A percentile compares a stretch with the other conserved stretches of the same genome.
Evolutionary conservation across 2,113 vertebrate species (phyloP).

Genomic region (Tragelaphus imberbis): DNA sequence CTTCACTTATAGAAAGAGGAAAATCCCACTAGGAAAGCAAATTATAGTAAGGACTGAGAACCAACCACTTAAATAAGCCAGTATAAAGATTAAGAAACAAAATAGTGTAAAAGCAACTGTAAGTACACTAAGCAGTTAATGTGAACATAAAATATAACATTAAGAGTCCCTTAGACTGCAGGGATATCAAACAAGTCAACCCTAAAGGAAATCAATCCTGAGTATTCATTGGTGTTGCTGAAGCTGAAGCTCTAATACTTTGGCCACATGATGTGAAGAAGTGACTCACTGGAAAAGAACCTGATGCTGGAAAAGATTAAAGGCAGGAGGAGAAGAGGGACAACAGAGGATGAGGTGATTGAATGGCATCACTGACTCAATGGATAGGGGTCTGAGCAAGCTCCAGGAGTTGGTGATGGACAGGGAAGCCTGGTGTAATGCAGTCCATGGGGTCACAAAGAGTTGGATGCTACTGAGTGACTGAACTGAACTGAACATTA

Average conservation of each 20-base stretch:
- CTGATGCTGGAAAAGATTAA: neutral
- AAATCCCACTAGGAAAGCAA: neutral
- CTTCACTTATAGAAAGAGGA: too few species aligned
- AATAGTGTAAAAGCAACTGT: neutral
- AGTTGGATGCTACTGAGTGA: fast-evolving
- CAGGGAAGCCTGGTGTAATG: neutral
- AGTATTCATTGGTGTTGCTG: neutral
- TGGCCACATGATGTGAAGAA: neutral
- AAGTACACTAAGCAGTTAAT: neutral
- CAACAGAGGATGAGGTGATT: neutral
- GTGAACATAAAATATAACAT: neutral
- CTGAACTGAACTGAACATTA: neutral
- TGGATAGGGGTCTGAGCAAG: neutral
- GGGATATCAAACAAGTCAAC: neutral
- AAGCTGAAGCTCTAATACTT: neutral
- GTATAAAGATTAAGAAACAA: neutral
- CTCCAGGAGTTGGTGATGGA: neutral
- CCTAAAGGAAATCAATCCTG: neutral
- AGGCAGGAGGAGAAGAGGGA: neutral
- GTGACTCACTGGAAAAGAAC: neutral
- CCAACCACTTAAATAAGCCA: too few species aligned
- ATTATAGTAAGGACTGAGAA: too few species aligned
- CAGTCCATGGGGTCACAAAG: neutral
- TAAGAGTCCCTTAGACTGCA: neutral
- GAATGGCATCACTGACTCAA: neutral